These are phyloP conservation scores for Halictus quadricinctus DNA, from an alignment of 2,888 invertebrate genomes.

Conservation along the genomic window DNA sequence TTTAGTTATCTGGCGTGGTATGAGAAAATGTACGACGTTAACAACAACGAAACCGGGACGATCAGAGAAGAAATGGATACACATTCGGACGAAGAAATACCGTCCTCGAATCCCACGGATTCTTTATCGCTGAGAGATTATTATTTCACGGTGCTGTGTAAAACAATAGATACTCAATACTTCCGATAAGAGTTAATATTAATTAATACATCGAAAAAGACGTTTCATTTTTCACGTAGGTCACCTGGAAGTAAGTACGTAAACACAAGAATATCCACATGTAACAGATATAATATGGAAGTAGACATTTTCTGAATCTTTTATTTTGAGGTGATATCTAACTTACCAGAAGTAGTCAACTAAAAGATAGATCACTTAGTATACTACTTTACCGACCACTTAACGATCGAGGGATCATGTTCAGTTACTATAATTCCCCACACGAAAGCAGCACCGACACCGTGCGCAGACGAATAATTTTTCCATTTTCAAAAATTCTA, in stretches of 20 bases:
- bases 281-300: neutral
- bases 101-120: neutral
- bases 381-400: neutral
- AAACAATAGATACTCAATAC: neutral
- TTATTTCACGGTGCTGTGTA: slow-evolving; percentile 10
- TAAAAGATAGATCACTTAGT: neutral
- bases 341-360: neutral
- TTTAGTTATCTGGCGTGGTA: slow-evolving; percentile 48
- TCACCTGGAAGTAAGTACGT: neutral
- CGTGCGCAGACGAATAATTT: neutral
- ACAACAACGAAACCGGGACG: slow-evolving; percentile 7
- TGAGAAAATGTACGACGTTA: neutral
- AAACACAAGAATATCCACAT: neutral
- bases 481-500: neutral
- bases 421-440: neutral
- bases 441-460: slow-evolving; percentile 30
- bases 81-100: slow-evolving; percentile 39
- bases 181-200: neutral
- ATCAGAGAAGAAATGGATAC: neutral
- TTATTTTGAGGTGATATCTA: neutral
- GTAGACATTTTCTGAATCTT: neutral
- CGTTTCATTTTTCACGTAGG: neutral
- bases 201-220: neutral
- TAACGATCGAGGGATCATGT: slow-evolving; percentile 1
- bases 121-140: slow-evolving; percentile 18